Evolutionary conservation across 2,113 vertebrate species (phyloP).

Genomic region (Myrmophylax atrothorax): DNA sequence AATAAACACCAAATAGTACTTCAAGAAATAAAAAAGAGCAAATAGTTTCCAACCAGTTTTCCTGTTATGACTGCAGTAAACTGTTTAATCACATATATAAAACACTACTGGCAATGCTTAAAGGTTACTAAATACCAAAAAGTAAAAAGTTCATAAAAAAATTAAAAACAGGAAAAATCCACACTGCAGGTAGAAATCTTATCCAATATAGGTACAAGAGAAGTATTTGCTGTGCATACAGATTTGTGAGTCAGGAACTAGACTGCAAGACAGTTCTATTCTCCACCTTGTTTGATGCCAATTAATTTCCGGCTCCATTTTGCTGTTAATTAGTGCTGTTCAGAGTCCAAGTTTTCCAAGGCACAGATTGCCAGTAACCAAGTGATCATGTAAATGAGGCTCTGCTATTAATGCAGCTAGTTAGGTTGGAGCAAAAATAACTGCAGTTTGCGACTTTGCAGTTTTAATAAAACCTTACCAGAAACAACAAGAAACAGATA

Average conservation of each 20-base stretch:
- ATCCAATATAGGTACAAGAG: neutral
- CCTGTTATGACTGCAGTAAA: neutral
- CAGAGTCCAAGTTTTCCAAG: slow-evolving; percentile 27
- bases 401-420: neutral
- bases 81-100: neutral
- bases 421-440: slow-evolving; percentile 29
- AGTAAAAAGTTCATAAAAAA: neutral
- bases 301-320: slow-evolving; percentile 45
- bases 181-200: neutral
- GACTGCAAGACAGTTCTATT: neutral
- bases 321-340: slow-evolving; percentile 51
- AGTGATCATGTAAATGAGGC: slow-evolving; percentile 13
- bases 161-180: neutral
- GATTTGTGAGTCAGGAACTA: neutral
- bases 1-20: neutral
- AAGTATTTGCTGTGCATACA: slow-evolving; percentile 1
- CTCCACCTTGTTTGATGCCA: slow-evolving; percentile 11
- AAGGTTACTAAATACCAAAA: neutral
- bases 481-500: neutral
- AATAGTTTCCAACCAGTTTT: neutral
- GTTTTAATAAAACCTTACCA: neutral
- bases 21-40: neutral
- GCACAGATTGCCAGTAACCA: slow-evolving; percentile 30
- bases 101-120: neutral
- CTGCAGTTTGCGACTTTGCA: neutral